Percentiles rank a stretch among this genome's conserved stretches.
Evolutionary conservation across 2,888 invertebrate genomes (phyloP).

Genomic region (Brachyopa scutellaris): DNA sequence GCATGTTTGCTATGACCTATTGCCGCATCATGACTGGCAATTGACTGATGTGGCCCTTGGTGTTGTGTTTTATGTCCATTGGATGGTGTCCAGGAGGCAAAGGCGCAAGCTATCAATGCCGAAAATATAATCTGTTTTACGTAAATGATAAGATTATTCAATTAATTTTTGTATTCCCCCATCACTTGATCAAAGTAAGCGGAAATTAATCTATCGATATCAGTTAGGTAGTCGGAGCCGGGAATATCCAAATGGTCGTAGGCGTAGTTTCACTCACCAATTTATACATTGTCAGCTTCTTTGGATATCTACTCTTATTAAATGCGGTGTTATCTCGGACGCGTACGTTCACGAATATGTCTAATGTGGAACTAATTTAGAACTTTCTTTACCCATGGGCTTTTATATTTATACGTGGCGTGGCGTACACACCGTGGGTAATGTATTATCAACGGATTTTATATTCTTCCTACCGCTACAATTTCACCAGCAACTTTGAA

Average conservation of each 20-base stretch:
- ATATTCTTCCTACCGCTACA: slow-evolving; percentile 42
- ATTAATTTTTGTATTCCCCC: slow-evolving; percentile 25
- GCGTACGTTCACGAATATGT: slow-evolving; percentile 31
- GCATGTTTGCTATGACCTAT: neutral
- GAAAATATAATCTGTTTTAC: slow-evolving; percentile 29
- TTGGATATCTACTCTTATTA: slow-evolving; percentile 12
- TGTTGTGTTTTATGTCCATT: neutral
- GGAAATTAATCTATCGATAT: slow-evolving; percentile 48
- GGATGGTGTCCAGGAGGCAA: slow-evolving; percentile 11
- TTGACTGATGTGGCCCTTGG: neutral
- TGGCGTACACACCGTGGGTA: slow-evolving; percentile 43
- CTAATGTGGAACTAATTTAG: slow-evolving; percentile 19
- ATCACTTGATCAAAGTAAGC: slow-evolving; percentile 5
- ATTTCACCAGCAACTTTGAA: slow-evolving; percentile 15
- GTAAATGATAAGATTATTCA: slow-evolving; percentile 37
- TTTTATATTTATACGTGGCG: slow-evolving; percentile 8
- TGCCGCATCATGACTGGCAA: neutral
- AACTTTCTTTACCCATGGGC: slow-evolving; percentile 5
- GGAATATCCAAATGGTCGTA: slow-evolving; percentile 15
- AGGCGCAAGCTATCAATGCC: slow-evolving; percentile 24
- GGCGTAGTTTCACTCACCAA: slow-evolving; percentile 29
- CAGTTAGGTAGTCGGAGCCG: slow-evolving; percentile 3
- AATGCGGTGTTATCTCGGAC: slow-evolving; percentile 63
- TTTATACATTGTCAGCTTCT: slow-evolving; percentile 29
- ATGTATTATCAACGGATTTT: slow-evolving; percentile 64